Conservation (phyloP, 2,113 vertebrate species). For the Myanophis thanlyinensis region DNA sequence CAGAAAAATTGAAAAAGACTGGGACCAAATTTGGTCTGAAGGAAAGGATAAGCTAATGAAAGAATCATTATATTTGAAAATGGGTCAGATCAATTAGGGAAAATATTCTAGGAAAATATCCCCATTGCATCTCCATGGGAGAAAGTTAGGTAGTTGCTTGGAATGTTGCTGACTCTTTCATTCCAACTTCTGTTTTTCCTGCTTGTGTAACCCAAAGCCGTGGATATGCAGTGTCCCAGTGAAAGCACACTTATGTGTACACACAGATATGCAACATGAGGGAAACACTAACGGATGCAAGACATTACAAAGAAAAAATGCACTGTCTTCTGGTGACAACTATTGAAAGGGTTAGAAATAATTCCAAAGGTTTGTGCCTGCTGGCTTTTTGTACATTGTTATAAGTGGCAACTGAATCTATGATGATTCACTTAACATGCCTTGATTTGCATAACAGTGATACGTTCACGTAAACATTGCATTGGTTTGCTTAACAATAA, state of each 20-base stretch:
- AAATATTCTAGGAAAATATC: not conserved
- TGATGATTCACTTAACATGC: not conserved
- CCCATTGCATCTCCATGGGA: not conserved
- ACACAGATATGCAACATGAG: not conserved
- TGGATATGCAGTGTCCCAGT: not conserved
- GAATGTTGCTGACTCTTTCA: not conserved
- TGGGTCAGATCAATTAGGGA: not conserved
- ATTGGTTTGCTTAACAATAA: not conserved
- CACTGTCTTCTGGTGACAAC: not conserved
- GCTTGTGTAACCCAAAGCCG: not conserved
- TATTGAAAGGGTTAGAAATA: not conserved
- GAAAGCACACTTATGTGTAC: not conserved
- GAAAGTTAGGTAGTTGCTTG: not conserved
- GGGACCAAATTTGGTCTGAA: not conserved
- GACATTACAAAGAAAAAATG: not conserved
- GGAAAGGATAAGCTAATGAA: not conserved
- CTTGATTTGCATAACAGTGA: not conserved
- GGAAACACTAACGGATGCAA: not conserved
- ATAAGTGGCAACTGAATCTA: not conserved
- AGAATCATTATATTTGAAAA: not conserved
- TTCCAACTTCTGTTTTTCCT: not conserved
- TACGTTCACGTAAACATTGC: no score
- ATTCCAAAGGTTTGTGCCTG: not conserved
- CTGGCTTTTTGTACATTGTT: not conserved
- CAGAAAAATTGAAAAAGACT: not conserved